phyloP scores from a whole-genome alignment of 2,113 vertebrate species.

The Octodon degus region DNA sequence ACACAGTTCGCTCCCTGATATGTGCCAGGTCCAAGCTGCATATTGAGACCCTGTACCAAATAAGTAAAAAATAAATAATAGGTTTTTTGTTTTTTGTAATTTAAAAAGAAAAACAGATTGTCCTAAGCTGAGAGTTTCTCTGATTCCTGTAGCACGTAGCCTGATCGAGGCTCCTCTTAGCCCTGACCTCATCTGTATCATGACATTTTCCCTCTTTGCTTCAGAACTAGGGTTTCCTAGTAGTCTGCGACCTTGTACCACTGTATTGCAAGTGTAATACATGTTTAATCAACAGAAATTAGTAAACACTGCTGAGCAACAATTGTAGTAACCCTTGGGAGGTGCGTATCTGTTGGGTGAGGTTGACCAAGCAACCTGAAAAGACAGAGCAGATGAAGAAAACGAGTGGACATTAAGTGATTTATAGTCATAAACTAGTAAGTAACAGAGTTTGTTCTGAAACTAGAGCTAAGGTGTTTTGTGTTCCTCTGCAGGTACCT shows the following conservation, averaged over 20 bases:
- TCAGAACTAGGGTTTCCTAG: slow-evolving; percentile 52
- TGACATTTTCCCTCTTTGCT: not conserved
- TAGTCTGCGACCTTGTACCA: not conserved
- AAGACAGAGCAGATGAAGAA: not conserved
- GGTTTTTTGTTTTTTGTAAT: too few relatives aligned
- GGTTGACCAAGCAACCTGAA: not conserved
- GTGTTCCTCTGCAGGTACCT: not conserved
- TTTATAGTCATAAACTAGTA: not conserved
- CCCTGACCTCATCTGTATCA: slow-evolving; percentile 4
- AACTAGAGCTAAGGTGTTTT: slow-evolving; percentile 1
- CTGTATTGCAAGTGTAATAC: not conserved
- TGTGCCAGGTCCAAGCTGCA: too few relatives aligned
- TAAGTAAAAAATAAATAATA: too few relatives aligned
- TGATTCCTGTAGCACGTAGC: not conserved
- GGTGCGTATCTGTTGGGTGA: not conserved
- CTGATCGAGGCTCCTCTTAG: not conserved
- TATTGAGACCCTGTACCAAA: too few relatives aligned
- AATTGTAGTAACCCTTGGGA: not conserved
- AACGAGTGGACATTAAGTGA: slow-evolving; percentile 25
- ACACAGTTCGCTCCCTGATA: too few relatives aligned
- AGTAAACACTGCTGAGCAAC: not conserved
- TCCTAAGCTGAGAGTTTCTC: not conserved
- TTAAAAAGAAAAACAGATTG: not conserved
- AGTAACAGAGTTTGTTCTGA: slow-evolving; percentile 16
- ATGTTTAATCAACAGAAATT: not conserved